Percentiles rank a stretch among this genome's conserved stretches.
Conservation (phyloP, 92 coral and sea anemone species). For the Palythoa grandis region DNA sequence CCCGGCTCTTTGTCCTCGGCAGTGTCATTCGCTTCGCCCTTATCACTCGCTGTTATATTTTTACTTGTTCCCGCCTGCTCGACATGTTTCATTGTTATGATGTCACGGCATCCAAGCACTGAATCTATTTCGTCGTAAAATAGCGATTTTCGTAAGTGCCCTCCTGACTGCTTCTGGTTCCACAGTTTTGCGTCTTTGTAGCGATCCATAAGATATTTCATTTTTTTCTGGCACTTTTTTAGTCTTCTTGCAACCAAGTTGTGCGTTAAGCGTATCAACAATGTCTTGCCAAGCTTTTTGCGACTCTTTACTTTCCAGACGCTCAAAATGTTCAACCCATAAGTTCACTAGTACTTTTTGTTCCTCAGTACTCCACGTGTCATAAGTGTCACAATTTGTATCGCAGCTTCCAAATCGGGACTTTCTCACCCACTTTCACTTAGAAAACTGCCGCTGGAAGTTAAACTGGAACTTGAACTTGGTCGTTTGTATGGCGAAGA, state of each 20-base stretch:
- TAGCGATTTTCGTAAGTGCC: constrained; percentile 48
- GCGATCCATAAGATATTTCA: constrained; percentile 63
- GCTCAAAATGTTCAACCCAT: constrained; percentile 62
- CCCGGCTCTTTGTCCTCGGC: constrained; percentile 11
- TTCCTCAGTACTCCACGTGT: constrained; percentile 50
- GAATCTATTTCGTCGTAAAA: constrained; percentile 54
- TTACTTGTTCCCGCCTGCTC: constrained; percentile 49
- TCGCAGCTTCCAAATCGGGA: constrained; percentile 15
- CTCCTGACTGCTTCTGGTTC: constrained; percentile 57
- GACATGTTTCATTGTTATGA: constrained; percentile 58
- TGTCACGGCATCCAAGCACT: constrained; percentile 65
- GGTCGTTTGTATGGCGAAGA: constrained; percentile 19
- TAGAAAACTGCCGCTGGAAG: background rate
- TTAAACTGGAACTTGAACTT: constrained; percentile 21
- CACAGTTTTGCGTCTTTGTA: constrained; percentile 60
- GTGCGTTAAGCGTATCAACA: constrained; percentile 46
- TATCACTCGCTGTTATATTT: constrained; percentile 3
- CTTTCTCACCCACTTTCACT: constrained; percentile 31
- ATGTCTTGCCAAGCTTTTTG: constrained; percentile 61
- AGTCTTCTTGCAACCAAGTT: constrained; percentile 44
- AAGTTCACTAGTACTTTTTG: constrained; percentile 52
- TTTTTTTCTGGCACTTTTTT: constrained; percentile 60
- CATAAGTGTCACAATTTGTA: constrained; percentile 29
- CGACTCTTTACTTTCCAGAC: constrained; percentile 61
- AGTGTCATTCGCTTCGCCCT: background rate